Conservation (phyloP, 2,113 vertebrate genomes). For the Bambusicola thoracicus region DNA sequence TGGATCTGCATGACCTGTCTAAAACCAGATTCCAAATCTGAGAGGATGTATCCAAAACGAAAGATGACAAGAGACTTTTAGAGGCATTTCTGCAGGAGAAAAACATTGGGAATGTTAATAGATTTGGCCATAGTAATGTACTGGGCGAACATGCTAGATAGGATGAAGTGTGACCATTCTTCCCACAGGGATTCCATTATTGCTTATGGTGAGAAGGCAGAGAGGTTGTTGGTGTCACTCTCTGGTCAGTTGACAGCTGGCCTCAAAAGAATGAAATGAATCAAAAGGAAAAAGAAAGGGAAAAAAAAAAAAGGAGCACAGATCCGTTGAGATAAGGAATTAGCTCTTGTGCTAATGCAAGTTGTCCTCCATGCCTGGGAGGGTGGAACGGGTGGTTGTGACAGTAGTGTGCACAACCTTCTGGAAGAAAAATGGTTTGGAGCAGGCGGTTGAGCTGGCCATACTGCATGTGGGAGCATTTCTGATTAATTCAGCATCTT, state of each 20-base stretch:
- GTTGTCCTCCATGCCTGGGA: background rate
- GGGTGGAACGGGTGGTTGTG: background rate
- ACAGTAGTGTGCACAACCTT: background rate
- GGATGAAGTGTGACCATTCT: background rate
- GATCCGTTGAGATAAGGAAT: background rate
- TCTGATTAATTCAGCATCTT: background rate
- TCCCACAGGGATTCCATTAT: background rate
- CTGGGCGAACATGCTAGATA: background rate
- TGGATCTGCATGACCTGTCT: background rate
- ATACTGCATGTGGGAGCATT: background rate
- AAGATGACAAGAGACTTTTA: background rate
- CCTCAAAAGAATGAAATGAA: background rate
- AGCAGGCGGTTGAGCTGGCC: background rate
- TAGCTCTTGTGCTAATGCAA: background rate
- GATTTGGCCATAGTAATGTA: background rate
- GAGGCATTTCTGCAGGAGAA: background rate
- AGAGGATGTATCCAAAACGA: background rate
- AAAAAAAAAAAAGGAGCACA: background rate
- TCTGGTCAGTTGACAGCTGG: background rate
- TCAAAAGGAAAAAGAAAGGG: background rate
- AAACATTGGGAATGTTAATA: rapidly evolving
- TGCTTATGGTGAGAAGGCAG: background rate
- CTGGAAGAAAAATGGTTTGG: background rate
- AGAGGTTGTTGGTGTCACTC: background rate
- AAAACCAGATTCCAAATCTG: background rate